Conservation (phyloP, 2,113 vertebrate genomes). For the Cottus gobio region DNA sequence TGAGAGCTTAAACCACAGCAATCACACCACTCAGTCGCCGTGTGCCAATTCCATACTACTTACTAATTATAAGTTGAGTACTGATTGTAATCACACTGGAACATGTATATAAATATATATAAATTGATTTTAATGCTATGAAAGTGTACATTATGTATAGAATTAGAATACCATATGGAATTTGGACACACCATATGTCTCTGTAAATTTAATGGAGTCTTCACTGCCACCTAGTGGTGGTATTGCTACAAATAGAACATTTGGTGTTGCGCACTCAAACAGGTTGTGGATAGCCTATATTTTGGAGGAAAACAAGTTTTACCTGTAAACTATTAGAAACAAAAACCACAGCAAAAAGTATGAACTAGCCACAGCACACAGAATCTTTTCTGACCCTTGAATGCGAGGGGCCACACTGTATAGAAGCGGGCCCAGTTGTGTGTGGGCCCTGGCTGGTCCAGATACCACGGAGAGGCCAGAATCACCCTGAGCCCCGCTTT, state of each 20-base stretch:
- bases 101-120: background rate
- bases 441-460: slow-evolving; percentile 89
- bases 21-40: background rate
- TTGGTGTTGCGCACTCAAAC: background rate
- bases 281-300: background rate
- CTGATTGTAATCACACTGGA: background rate
- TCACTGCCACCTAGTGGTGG: slow-evolving; percentile 62
- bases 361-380: slow-evolving; percentile 49
- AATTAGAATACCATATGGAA: background rate
- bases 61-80: background rate
- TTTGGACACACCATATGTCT: background rate
- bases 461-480: slow-evolving; percentile 93
- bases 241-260: background rate
- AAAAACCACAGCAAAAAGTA: slow-evolving; percentile 33
- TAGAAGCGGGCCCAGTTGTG: slow-evolving; percentile 91
- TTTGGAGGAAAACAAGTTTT: background rate
- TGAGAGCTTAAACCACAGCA: background rate
- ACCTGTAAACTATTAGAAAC: background rate
- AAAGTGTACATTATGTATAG: background rate
- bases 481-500: slow-evolving; percentile 86
- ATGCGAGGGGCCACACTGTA: slow-evolving; percentile 87
- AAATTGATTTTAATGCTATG: background rate
- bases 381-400: slow-evolving; percentile 87
- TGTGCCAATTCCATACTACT: slow-evolving; percentile 2
- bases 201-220: background rate